These are phyloP conservation scores for Actinia equina DNA, from an alignment of 64 coral and sea anemone species.

Conservation along the genomic window DNA sequence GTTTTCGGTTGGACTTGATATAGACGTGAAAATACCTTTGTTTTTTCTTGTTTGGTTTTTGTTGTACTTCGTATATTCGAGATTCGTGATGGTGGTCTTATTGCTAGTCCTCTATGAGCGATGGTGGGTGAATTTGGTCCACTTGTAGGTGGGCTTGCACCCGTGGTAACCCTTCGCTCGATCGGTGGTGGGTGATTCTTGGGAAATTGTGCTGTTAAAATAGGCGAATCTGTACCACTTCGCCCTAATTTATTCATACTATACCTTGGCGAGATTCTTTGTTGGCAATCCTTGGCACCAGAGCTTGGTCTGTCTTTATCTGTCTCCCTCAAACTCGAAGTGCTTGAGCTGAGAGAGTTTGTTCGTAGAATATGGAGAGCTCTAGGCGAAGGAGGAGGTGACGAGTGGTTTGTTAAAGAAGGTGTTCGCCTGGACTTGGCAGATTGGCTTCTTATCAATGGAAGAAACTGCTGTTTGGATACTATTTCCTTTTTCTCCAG, in stretches of 20 bases:
- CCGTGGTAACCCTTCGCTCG: neutral
- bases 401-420: neutral
- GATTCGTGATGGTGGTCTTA: neutral
- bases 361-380: neutral
- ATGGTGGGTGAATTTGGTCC: neutral
- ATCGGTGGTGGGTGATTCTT: neutral
- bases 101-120: conserved; percentile 11
- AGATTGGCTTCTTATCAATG: conserved; percentile 46
- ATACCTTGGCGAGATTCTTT: neutral
- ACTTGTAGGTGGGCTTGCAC: neutral
- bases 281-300: neutral
- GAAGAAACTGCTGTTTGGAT: conserved; percentile 40
- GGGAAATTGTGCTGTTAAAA: conserved; percentile 6
- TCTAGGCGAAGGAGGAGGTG: neutral
- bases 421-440: conserved; percentile 33
- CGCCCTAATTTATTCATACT: neutral
- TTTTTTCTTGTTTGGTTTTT: conserved; percentile 21
- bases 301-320: neutral
- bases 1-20: conserved; percentile 11
- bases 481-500: neutral
- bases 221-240: neutral
- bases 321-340: neutral
- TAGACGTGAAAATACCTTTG: conserved; percentile 20
- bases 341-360: neutral
- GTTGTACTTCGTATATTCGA: neutral